Conservation (phyloP, 2,797 vertebrate genomes). For the Crotalus adamanteus region DNA sequence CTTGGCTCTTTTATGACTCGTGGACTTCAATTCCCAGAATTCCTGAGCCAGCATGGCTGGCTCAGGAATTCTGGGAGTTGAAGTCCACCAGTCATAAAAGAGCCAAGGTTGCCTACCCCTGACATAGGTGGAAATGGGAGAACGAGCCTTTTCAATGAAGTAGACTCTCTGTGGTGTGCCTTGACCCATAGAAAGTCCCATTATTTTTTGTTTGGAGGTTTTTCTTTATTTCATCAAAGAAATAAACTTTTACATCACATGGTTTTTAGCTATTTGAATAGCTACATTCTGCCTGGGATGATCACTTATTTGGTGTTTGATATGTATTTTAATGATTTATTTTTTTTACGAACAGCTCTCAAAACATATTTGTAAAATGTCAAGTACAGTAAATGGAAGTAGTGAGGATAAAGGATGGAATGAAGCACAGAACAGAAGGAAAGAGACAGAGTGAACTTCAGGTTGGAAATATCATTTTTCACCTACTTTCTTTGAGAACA, state of each 20-base stretch:
- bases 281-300: not conserved
- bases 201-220: not conserved
- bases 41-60: no score
- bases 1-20: no score
- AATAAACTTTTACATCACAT: not conserved
- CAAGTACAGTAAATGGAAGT: not conserved
- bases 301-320: not conserved
- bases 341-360: not conserved
- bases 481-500: not conserved
- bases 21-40: no score
- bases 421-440: not conserved
- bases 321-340: not conserved
- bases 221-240: not conserved
- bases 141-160: not conserved
- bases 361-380: not conserved
- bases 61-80: no score
- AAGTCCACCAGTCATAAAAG: no score
- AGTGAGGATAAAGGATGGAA: not conserved
- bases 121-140: not conserved
- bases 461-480: not conserved
- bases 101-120: no score
- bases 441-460: not conserved
- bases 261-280: not conserved
- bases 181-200: not conserved
- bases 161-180: not conserved